Conservation (phyloP, 1,140 invertebrate species). For the Nebria ingens region DNA sequence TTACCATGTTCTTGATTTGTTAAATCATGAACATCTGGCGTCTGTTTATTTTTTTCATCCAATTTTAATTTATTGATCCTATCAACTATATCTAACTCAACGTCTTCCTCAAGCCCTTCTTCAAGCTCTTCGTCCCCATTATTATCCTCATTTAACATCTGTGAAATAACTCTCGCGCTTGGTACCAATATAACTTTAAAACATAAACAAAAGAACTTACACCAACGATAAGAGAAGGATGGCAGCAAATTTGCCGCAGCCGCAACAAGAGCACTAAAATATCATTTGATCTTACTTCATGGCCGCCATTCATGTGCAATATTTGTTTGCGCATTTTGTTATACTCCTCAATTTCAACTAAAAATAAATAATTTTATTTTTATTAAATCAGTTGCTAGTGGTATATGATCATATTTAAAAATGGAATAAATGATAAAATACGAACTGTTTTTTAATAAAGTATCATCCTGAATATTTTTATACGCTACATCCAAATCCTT, state of each 20-base stretch:
- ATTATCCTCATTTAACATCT: slow-evolving; percentile 48
- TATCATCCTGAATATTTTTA: slow-evolving; percentile 12
- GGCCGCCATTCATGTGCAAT: slow-evolving; percentile 43
- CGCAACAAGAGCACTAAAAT: slow-evolving; percentile 75
- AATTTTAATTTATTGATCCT: slow-evolving; percentile 31
- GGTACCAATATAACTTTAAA: slow-evolving; percentile 9
- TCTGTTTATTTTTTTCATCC: slow-evolving; percentile 19
- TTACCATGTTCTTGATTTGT: no score
- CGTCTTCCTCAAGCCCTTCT: slow-evolving; percentile 28
- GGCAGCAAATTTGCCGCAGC: slow-evolving; percentile 79
- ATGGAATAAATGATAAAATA: no score
- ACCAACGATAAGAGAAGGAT: slow-evolving; percentile 66
- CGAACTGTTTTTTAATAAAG: no score
- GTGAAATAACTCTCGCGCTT: slow-evolving; percentile 9
- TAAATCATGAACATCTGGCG: slow-evolving; percentile 11
- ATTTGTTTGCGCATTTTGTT: slow-evolving; percentile 48
- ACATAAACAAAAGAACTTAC: slow-evolving; percentile 27
- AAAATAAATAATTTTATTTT: neutral
- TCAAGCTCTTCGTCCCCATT: slow-evolving; percentile 28
- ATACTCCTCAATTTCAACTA: slow-evolving; percentile 37
- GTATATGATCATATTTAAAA: no score
- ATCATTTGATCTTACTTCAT: slow-evolving; percentile 57
- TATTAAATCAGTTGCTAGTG: neutral
- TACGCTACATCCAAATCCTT: slow-evolving; percentile 40
- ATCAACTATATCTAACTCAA: slow-evolving; percentile 34